Evolutionary conservation across 2,113 vertebrate genomes (phyloP), one percentile per base, ranked within the genome.

Genomic region (Coturnix japonica): DNA sequence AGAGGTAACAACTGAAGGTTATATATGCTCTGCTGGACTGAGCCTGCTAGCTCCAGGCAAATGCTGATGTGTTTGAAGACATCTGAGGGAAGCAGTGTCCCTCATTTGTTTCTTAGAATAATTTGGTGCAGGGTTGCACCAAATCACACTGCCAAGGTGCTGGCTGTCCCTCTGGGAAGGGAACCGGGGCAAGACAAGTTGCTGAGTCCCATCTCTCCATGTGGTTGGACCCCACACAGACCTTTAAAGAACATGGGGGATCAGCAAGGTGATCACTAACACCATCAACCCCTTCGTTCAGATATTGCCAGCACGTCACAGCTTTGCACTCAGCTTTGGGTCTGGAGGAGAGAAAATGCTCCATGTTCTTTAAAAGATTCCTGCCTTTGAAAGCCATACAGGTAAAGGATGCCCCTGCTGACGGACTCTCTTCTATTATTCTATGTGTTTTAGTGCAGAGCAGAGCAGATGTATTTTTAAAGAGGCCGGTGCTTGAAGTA

Each of bases 391-490:
- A 90, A 86, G 73, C 39, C 31, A 5, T 20, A 4, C 83, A 88
- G 90, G 92, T 54, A 53, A 65, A 6, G 73, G 65, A 31, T 85
- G 76, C 14, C 7, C 84, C 91, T 33, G 25, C 80, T 78, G 87
- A 63, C 3, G 21, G 82, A 25, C 81, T 76, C 75, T 95, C 85
- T 90, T 97, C 91, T 90, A 89, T 93, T 95, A 97, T 95, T 96
- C 95, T 56, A 78, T 93, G 77, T 95, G 95, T 94, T 94, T 78
- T 44, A 43, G 80, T 25, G 75, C 54, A 69, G 75, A 1, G 64
- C 89, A 49, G 59, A 69, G 95, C 88, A 89, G 91, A 91, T 96
- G 92, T 21, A 95, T 95, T 96, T 96, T 96, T 94, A 91, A 92
- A 95, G 83, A 93, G 87, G 72, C 67, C 14, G 11, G 22, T 8